Conservation (phyloP, 2,888 invertebrate genomes). For the Molanna angustata region DNA sequence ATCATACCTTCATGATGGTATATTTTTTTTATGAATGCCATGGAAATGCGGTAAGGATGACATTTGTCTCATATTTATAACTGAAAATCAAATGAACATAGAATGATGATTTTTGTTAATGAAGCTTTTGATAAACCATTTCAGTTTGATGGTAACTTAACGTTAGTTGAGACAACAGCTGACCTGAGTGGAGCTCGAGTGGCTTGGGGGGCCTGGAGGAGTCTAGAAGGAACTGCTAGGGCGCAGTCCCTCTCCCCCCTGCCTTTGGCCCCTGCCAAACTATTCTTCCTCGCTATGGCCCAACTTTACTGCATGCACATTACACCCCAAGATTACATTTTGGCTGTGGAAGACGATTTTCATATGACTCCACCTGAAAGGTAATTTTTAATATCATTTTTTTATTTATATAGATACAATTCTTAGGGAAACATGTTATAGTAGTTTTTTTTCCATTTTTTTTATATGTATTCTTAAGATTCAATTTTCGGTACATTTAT, state of each 20-base stretch:
- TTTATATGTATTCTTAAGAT: too few species aligned
- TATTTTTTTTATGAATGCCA: too few species aligned
- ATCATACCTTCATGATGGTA: too few species aligned
- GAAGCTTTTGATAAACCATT: too few species aligned
- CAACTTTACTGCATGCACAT: constrained; percentile 52
- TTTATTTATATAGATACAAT: background rate
- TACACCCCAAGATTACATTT: constrained; percentile 50
- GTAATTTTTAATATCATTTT: constrained; percentile 34
- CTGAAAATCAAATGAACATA: too few species aligned
- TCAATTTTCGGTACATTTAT: too few species aligned
- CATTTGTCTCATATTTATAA: too few species aligned
- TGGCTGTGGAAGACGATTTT: constrained; percentile 51
- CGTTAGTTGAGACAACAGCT: constrained; percentile 53
- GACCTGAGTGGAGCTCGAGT: constrained; percentile 51
- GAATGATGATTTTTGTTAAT: too few species aligned
- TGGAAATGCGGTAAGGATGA: too few species aligned
- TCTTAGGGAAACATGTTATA: background rate
- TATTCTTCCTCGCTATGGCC: constrained; percentile 52
- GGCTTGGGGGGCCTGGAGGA: constrained; percentile 47
- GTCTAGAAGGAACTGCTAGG: constrained; percentile 37
- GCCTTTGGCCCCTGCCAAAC: constrained; percentile 45
- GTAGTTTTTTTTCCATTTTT: background rate
- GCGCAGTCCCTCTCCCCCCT: constrained; percentile 46
- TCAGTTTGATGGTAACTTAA: constrained; percentile 53
- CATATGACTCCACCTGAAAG: constrained; percentile 53